These are phyloP conservation scores for Campoletis raptor DNA, from an alignment of 2,888 invertebrate genomes.

Conservation along the genomic window DNA sequence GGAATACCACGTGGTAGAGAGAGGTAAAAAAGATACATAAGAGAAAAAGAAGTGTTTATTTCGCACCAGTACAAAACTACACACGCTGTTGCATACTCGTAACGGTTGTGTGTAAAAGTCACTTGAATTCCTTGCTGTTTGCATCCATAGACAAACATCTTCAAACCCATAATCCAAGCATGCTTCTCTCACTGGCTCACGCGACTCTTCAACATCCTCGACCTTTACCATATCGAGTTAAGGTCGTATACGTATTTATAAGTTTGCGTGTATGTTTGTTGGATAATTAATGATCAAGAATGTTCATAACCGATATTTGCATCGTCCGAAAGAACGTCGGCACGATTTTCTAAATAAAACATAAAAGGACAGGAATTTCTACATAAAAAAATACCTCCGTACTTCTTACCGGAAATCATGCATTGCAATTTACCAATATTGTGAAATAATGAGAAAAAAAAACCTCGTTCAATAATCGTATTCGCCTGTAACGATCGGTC, in stretches of 20 bases:
- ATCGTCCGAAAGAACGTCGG: not conserved
- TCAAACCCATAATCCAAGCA: conserved; percentile 6
- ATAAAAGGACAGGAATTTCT: not conserved
- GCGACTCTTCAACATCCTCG: conserved; percentile 56
- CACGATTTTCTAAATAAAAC: not conserved
- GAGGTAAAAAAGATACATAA: not conserved
- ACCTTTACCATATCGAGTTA: conserved; percentile 49
- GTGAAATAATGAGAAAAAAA: not conserved
- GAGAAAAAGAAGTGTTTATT: conserved; percentile 1
- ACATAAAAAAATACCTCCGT: not conserved
- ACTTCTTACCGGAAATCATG: not conserved
- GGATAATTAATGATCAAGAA: conserved; percentile 37
- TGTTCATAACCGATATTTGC: conserved; percentile 25
- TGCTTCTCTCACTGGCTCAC: conserved; percentile 26
- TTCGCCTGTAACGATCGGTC: not conserved
- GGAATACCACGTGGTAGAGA: not conserved
- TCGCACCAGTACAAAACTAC: conserved; percentile 42
- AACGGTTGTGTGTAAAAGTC: conserved; percentile 32
- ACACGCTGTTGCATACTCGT: conserved; percentile 47
- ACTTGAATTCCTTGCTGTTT: conserved; percentile 49
- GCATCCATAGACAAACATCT: conserved; percentile 16
- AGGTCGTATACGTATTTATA: conserved; percentile 9
- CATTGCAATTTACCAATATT: not conserved
- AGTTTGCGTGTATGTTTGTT: not conserved
- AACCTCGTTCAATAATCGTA: not conserved